Evolutionary conservation across 2,888 invertebrate genomes (phyloP).

Genomic region (Mimas tiliae): DNA sequence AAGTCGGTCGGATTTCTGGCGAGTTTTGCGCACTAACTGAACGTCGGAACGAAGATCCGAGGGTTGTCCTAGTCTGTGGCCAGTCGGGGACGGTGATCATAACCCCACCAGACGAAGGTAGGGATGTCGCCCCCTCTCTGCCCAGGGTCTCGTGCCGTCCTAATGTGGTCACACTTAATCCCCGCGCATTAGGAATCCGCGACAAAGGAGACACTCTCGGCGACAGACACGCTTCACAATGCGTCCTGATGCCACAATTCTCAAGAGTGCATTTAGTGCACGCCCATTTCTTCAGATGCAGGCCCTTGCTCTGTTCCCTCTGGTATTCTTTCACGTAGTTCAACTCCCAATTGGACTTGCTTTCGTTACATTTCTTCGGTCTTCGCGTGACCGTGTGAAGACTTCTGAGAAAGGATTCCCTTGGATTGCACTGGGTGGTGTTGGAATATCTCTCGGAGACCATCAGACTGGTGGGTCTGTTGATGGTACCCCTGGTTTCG

Average conservation of each 20-base stretch:
- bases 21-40: conserved; percentile 78
- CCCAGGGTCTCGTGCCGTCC: conserved; percentile 71
- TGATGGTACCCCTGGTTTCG: conserved; percentile 74
- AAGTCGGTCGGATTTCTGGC: conserved; percentile 76
- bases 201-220: conserved; percentile 81
- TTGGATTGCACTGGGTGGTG: conserved; percentile 59
- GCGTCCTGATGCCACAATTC: conserved; percentile 86
- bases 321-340: conserved; percentile 80
- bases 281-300: conserved; percentile 86
- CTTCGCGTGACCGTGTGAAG: conserved; percentile 77
- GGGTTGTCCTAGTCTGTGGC: conserved; percentile 71
- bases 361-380: conserved; percentile 75
- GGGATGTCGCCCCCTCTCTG: conserved; percentile 72
- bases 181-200: conserved; percentile 70
- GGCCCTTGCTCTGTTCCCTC: conserved; percentile 69
- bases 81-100: conserved; percentile 88
- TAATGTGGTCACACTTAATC: conserved; percentile 76
- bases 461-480: conserved; percentile 85
- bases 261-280: conserved; percentile 91
- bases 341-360: conserved; percentile 79
- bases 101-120: conserved; percentile 83
- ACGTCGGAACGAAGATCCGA: conserved; percentile 63
- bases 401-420: conserved; percentile 75
- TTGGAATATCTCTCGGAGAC: conserved; percentile 81
- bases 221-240: conserved; percentile 91